Evolutionary conservation across 2,797 vertebrate genomes (phyloP), one percentile per base, ranked within the genome.

Genomic region (Myotis pilosus): DNA sequence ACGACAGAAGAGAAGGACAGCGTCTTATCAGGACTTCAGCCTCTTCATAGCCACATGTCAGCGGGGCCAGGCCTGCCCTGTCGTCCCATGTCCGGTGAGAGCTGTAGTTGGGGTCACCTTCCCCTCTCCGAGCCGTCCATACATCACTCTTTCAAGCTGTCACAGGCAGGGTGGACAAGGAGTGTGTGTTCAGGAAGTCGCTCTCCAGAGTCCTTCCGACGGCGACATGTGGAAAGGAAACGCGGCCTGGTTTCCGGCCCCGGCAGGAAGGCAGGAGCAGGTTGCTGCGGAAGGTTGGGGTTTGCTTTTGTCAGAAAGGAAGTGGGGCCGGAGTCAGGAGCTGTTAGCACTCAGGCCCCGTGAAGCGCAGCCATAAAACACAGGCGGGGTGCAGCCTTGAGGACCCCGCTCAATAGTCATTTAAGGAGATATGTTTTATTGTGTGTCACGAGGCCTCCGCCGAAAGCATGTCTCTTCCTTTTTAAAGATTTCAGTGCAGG

Each of bases 161-260:
- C 98, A 98, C 97, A 97, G 97, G 97, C 97, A 97, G 98, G 98
- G 98, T 98, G 98, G 98, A 97, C 96, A 97, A 97, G 97, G 96
- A 97, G 96, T 96, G 97, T 98, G 98, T 98, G 98, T 98, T 99
- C 98, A 99, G 98, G 98, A 99, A 99, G 97, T 98, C 92, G 96
- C 97, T 97, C 97, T 98, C 94, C 97, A 97, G 84, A 97, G 92
- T 98, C 98, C 97, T 98, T 98, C 98, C 98, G 98, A 95, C 97
- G 96, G 96, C 95, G 97, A 93, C 98, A 97, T 98, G 97, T 98
- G 97, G 97, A 98, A 93, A 98, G 98, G 98, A 99, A 98, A 94
- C 97, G 97, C 97, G 97, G 97, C 97, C 98, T 96, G 96, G 94
- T 98, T 98, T 98, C 98, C 98, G 97, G 98, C 97, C 97, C 97